Evolutionary conservation across 2,113 vertebrate genomes (phyloP).

Genomic region (Phalacrocorax carbo): DNA sequence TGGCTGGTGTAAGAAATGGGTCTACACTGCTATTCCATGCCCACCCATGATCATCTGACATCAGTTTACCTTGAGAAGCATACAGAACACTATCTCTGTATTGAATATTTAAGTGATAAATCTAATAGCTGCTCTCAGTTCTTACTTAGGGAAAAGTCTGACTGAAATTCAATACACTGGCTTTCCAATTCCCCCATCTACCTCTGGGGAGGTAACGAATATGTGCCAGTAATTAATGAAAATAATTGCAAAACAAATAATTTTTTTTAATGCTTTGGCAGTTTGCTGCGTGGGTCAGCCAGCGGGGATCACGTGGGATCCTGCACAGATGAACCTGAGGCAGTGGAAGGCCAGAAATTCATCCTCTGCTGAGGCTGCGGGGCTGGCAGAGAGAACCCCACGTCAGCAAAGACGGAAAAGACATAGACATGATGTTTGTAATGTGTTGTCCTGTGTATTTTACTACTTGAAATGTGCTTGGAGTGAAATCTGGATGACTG

Average conservation of each 20-base stretch:
- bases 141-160: neutral
- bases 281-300: neutral
- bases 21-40: neutral
- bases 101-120: neutral
- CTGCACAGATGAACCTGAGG: neutral
- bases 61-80: neutral
- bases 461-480: neutral
- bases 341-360: neutral
- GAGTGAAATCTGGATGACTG: slow-evolving; percentile 21
- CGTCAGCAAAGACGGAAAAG: neutral
- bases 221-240: slow-evolving; percentile 9
- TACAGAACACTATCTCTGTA: neutral
- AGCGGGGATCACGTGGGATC: neutral
- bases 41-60: neutral
- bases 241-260: neutral
- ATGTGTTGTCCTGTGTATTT: neutral
- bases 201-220: neutral
- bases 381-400: neutral
- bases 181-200: neutral
- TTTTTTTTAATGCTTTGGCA: neutral
- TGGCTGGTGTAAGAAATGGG: neutral
- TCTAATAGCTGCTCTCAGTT: neutral
- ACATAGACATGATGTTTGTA: neutral
- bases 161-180: neutral
- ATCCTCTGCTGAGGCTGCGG: neutral